Percentiles rank a stretch among this genome's conserved stretches.
phyloP scores from a whole-genome alignment of 2,113 vertebrate species.

The Blennius ocellaris region DNA sequence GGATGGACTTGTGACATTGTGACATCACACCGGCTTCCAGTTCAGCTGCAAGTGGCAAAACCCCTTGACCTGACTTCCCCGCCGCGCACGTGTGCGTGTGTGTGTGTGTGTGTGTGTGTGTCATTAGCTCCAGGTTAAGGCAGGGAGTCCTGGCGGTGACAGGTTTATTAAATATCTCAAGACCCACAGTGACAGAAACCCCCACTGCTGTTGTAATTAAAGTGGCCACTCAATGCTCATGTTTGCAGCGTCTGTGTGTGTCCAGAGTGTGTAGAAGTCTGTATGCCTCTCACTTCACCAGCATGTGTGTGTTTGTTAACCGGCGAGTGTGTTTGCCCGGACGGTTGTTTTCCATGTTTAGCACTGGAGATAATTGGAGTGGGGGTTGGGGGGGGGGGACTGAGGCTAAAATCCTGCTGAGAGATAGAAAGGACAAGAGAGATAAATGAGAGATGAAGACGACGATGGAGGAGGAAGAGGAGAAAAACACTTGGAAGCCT shows the following conservation, averaged over 20 bases:
- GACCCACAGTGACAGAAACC: slow-evolving; percentile 68
- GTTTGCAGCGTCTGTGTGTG: slow-evolving; percentile 53
- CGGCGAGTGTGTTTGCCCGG: slow-evolving; percentile 38
- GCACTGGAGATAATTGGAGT: background rate
- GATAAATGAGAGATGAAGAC: slow-evolving; percentile 62
- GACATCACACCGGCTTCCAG: slow-evolving; percentile 33
- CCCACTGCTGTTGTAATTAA: slow-evolving; percentile 79
- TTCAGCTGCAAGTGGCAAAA: slow-evolving; percentile 40
- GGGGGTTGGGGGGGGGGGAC: slow-evolving; percentile 6
- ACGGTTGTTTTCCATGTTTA: slow-evolving; percentile 49
- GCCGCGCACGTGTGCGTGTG: slow-evolving; percentile 38
- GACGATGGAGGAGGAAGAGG: slow-evolving; percentile 31
- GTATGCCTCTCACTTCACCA: slow-evolving; percentile 54
- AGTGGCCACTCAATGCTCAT: slow-evolving; percentile 69
- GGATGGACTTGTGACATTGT: slow-evolving; percentile 4
- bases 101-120: slow-evolving; percentile 55
- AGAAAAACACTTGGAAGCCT: slow-evolving; percentile 19
- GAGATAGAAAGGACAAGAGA: slow-evolving; percentile 50
- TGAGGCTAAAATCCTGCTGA: slow-evolving; percentile 42
- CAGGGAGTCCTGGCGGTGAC: slow-evolving; percentile 69
- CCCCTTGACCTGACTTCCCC: slow-evolving; percentile 49
- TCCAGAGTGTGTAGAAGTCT: slow-evolving; percentile 30
- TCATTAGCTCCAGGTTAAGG: slow-evolving; percentile 70
- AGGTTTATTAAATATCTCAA: slow-evolving; percentile 81
- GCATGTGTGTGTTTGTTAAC: slow-evolving; percentile 56